Evolutionary conservation across 2,888 invertebrate species (phyloP).

Genomic region (Operophtera brumata): DNA sequence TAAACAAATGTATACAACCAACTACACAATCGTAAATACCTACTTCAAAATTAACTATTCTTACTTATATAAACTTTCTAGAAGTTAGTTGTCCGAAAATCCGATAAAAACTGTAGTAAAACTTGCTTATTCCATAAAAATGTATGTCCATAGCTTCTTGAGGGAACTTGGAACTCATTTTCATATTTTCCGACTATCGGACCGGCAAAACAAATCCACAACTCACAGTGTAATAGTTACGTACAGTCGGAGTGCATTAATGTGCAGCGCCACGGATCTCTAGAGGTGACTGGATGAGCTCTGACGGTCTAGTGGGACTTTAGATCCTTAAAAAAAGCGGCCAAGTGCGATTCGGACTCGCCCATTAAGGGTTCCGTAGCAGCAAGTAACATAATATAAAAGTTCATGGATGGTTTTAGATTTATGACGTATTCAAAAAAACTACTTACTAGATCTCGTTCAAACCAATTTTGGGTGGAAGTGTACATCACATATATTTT

Average conservation of each 20-base stretch:
- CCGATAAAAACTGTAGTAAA: constrained; percentile 22
- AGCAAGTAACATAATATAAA: too few species aligned
- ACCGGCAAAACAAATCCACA: constrained; percentile 76
- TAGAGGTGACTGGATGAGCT: constrained; percentile 39
- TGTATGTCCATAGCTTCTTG: constrained; percentile 44
- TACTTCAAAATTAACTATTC: too few species aligned
- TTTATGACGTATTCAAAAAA: too few species aligned
- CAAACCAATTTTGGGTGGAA: too few species aligned
- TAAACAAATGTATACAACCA: too few species aligned
- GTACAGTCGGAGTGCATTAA: constrained; percentile 70
- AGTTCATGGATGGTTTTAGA: too few species aligned
- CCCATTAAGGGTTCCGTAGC: too few species aligned
- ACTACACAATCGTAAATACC: too few species aligned
- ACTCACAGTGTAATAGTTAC: constrained; percentile 71
- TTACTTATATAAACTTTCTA: neutral
- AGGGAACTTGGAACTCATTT: constrained; percentile 66
- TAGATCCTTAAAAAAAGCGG: too few species aligned
- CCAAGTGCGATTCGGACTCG: too few species aligned
- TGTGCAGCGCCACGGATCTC: constrained; percentile 41
- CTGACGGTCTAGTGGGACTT: neutral
- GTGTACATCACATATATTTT: too few species aligned
- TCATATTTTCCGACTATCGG: constrained; percentile 71
- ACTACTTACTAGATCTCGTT: too few species aligned
- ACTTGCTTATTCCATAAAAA: constrained; percentile 46
- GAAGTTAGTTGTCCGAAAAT: constrained; percentile 26